These are phyloP conservation scores for Ophiodon elongatus DNA, from an alignment of 2,113 vertebrate species.

Conservation along the genomic window DNA sequence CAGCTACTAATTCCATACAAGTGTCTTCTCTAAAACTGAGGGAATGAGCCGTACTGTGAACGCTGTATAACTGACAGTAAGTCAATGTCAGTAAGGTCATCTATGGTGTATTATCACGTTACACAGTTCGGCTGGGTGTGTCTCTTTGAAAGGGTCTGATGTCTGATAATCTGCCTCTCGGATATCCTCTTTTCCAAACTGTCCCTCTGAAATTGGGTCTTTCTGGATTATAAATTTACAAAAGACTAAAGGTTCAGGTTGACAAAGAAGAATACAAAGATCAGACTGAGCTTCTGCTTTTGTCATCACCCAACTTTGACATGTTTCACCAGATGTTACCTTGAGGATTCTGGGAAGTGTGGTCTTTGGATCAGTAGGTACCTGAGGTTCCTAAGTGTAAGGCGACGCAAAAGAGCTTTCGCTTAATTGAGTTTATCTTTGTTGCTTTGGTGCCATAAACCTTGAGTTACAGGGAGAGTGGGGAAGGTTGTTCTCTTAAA, in stretches of 20 bases:
- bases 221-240: constrained; percentile 35
- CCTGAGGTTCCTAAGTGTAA: constrained; percentile 68
- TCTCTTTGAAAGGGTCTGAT: constrained; percentile 27
- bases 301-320: constrained; percentile 21
- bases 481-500: constrained; percentile 14
- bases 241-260: constrained; percentile 24
- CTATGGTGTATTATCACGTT: constrained; percentile 57
- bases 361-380: constrained; percentile 74
- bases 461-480: constrained; percentile 25
- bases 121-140: constrained; percentile 55
- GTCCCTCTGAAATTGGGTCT: constrained; percentile 8
- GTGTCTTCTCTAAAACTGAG: constrained; percentile 40
- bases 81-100: constrained; percentile 54
- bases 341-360: constrained; percentile 64
- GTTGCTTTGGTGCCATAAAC: constrained; percentile 60
- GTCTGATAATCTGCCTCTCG: constrained; percentile 53
- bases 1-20: constrained; percentile 23
- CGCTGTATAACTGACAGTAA: constrained; percentile 39
- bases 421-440: constrained; percentile 42
- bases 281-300: constrained; percentile 31
- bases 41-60: constrained; percentile 5
- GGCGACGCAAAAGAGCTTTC: constrained; percentile 34
- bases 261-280: constrained; percentile 33
- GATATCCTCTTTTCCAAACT: constrained; percentile 46
- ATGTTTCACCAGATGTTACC: constrained; percentile 25